Conservation (phyloP, 2,888 invertebrate species). For the Chrysomela aeneicollis region DNA sequence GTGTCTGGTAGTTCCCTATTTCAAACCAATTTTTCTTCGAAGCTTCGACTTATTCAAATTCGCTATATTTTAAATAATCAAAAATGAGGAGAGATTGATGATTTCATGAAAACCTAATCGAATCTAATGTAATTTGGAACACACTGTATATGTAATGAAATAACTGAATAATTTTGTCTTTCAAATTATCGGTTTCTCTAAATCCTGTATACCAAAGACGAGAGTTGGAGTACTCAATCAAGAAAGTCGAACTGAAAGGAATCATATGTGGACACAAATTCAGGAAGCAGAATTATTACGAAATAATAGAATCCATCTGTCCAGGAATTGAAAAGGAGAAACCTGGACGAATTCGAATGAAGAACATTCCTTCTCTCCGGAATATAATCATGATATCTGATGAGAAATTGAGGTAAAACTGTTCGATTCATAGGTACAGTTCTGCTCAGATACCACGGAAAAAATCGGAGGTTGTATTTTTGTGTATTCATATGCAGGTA, state of each 20-base stretch:
- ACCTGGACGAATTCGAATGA: conserved; percentile 63
- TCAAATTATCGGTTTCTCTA: conserved; percentile 69
- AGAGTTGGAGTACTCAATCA: conserved; percentile 77
- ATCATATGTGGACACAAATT: conserved; percentile 70
- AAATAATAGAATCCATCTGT: conserved; percentile 67
- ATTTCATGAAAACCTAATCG: too few species aligned
- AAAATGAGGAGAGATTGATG: too few species aligned
- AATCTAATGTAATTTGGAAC: too few species aligned
- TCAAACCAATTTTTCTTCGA: too few species aligned
- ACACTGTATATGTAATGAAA: not conserved
- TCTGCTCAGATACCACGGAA: not conserved
- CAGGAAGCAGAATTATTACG: conserved; percentile 73
- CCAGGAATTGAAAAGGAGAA: conserved; percentile 66
- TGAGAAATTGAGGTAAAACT: conserved; percentile 64
- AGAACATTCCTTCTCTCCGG: conserved; percentile 63
- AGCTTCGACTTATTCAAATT: too few species aligned
- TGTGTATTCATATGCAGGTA: too few species aligned
- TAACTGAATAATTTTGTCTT: not conserved
- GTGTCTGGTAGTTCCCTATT: too few species aligned
- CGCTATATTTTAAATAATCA: too few species aligned
- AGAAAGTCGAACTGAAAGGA: conserved; percentile 74
- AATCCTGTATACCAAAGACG: conserved; percentile 77
- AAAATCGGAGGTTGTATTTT: too few species aligned
- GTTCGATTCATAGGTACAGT: not conserved
- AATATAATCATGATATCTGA: conserved; percentile 68